Evolutionary conservation across 2,797 vertebrate genomes (phyloP).

Genomic region (Arrhamphus sclerolepis): DNA sequence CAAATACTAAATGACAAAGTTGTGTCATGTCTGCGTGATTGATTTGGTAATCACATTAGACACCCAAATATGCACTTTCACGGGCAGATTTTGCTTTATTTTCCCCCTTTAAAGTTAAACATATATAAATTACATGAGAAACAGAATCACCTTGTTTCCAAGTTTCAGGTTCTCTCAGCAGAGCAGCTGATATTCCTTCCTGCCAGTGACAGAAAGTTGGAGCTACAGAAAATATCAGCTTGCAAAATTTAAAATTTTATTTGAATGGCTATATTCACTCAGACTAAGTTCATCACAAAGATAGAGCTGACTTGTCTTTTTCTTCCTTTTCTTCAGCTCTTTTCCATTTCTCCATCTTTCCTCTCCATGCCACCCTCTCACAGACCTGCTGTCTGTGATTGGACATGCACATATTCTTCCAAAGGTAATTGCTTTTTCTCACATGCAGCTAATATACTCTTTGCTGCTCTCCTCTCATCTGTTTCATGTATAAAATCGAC

Average conservation of each 20-base stretch:
- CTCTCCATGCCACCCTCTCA: conserved; percentile 27
- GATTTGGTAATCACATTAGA: no score
- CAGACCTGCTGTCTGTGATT: conserved; percentile 32
- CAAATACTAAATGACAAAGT: no score
- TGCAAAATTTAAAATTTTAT: conserved; percentile 19
- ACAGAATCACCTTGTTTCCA: neutral
- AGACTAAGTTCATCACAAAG: conserved; percentile 49
- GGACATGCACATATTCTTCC: conserved; percentile 1
- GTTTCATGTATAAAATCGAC: conserved; percentile 10
- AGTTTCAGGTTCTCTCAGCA: neutral
- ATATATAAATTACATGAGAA: neutral
- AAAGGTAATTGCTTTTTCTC: conserved; percentile 57
- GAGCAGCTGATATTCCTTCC: conserved; percentile 10
- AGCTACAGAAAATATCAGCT: conserved; percentile 1
- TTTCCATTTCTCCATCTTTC: conserved; percentile 16
- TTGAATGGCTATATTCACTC: conserved; percentile 26
- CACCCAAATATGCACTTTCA: no score
- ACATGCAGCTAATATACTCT: conserved; percentile 33
- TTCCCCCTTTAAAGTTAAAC: neutral
- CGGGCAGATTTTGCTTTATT: no score
- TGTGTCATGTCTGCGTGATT: no score
- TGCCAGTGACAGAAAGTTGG: conserved; percentile 27
- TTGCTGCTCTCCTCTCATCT: conserved; percentile 9
- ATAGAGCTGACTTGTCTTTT: conserved; percentile 28
- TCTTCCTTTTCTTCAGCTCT: neutral